Evolutionary conservation across 2,113 vertebrate species (phyloP), one percentile per base, ranked within the genome.

Genomic region (Pangasianodon gigas): DNA sequence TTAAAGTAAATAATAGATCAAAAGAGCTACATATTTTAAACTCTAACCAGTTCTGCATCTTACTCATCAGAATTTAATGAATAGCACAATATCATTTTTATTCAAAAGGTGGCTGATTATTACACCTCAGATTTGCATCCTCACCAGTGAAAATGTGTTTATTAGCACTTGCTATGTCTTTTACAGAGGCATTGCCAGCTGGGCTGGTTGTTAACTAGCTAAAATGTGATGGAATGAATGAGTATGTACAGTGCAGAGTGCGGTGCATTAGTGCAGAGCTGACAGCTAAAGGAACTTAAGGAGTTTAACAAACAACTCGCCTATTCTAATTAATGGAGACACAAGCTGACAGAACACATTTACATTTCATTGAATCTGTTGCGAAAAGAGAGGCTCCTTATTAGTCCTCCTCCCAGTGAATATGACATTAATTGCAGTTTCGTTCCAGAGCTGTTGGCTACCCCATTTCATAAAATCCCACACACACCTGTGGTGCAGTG

Each of bases 391-490:
- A 94, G 94, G 91, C 93, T 95, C 93, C 95, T 94, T 93, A 96
- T 96, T 96, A 95, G 93, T 94, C 91, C 91, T 93, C 93, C 93
- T 94, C 92, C 93, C 93, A 92, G 89, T 90, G 92, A 94, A 94
- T 94, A 92, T 95, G 95, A 95, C 95, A 95, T 95, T 96, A 95
- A 96, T 96, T 96, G 94, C 93, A 93, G 93, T 92, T 93, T 95
- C 92, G 92, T 93, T 95, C 94, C 92, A 92, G 93, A 92, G 90
- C 93, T 94, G 94, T 94, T 95, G 93, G 95, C 93, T 93, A 93
- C 89, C 89, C 93, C 91, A 89, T 91, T 91, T 93, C 92, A 94
- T 92, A 92, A 93, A 93, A 93, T 95, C 95, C 93, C 92, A 93
- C 86, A 89, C 93, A 95, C 95, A 94, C 93, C 94, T 90, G 92